Evolutionary conservation across 2,888 invertebrate genomes (phyloP), one percentile per base, ranked within the genome.

Genomic region (Auanema sp.): DNA sequence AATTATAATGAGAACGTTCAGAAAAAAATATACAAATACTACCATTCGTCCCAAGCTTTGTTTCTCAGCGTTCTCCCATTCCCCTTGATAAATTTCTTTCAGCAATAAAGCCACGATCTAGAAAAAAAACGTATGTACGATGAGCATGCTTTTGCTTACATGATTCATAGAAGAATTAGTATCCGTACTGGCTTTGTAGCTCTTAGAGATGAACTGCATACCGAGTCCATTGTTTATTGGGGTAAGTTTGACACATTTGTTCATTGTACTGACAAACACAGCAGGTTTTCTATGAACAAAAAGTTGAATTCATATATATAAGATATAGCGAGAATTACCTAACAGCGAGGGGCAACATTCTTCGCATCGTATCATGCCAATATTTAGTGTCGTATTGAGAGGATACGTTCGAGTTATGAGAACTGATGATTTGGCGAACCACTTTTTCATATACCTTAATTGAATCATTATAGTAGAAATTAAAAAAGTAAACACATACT

Each of bases 301-400:
- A 55, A 33, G 11, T 41, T 12, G 41, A 50, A 14, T n/a, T 50
- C 51, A 16, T 1, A 21, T 12, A 1, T 14, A 50, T 11, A 50
- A 16, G 18, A 50, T 11, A 43, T 14, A 43, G 14, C 43, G n/a
- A n/a, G n/a, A n/a, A n/a, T n/a, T 14, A 58, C 58, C 49, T 58
- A 0, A 58, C 47, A 2, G 69, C 64, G 3, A 72, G 40, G 11
- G 73, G 64, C 6, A 58, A 47, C 59, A 73, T 42, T 21, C 60
- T 24, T 23, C 66, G 59, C 18, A 73, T 60, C 2, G 69, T 66
- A 2, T 65, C 69, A 14, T 57, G 25, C 56, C 67, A 73, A 40
- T 73, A 70, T 21, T 66, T 73, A n/a, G 67, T 44, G 21, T 65
- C 61, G 11, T 18, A 63, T 42, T 58, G 41, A 42, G n/a, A 51